Percentiles rank a stretch among this genome's conserved stretches.
Evolutionary conservation across 2,888 invertebrate species (phyloP).

Genomic region (Sympetrum striolatum): DNA sequence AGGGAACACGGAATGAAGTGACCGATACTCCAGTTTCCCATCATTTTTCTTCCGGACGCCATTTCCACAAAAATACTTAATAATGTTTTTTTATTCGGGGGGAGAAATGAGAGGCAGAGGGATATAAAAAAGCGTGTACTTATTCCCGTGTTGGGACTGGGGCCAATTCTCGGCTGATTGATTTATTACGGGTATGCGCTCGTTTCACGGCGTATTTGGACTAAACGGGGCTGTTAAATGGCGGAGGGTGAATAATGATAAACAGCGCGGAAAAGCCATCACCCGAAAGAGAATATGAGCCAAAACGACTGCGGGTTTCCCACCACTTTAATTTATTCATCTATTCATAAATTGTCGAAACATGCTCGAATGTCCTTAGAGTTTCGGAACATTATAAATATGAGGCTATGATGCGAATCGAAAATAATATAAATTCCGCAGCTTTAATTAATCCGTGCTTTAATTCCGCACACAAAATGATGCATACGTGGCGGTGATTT

Average conservation of each 20-base stretch:
- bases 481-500: not conserved
- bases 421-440: not conserved
- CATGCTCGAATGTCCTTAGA: not conserved
- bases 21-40: conserved; percentile 43
- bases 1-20: conserved; percentile 33
- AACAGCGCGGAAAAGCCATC: conserved; percentile 1
- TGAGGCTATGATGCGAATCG: not conserved
- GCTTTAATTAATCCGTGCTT: not conserved
- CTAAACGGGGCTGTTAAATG: conserved; percentile 20
- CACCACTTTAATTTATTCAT: not conserved
- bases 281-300: not conserved
- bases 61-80: conserved; percentile 43
- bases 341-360: not conserved
- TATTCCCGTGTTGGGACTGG: conserved; percentile 14
- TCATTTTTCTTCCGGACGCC: conserved; percentile 39
- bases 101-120: not conserved
- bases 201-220: conserved; percentile 28
- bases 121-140: conserved; percentile 2
- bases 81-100: not conserved
- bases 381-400: not conserved
- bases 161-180: conserved; percentile 35
- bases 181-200: conserved; percentile 25
- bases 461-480: not conserved
- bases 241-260: conserved; percentile 27
- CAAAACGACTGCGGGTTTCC: not conserved